A percentile compares a stretch with the other conserved stretches of the same genome.
Conservation (phyloP, 2,113 vertebrate species). For the Syrmaticus mikado region DNA sequence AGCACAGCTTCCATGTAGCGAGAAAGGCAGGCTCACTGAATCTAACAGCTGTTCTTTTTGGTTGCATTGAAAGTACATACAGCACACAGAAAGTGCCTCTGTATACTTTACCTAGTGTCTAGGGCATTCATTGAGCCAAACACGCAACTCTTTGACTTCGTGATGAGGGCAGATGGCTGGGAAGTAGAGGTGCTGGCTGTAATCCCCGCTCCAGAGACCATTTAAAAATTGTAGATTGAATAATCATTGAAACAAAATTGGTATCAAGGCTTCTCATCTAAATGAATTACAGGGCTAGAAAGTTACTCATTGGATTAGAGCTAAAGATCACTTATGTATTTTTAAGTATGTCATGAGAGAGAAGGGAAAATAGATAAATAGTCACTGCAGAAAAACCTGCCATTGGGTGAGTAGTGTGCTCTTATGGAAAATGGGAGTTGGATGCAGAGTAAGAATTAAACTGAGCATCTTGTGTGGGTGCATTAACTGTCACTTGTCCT, state of each 20-base stretch:
- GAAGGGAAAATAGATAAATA: background rate
- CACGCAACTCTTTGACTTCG: background rate
- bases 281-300: background rate
- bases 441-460: background rate
- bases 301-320: background rate
- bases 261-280: background rate
- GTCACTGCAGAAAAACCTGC: background rate
- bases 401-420: background rate
- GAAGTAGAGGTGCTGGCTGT: background rate
- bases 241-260: conserved; percentile 33
- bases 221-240: conserved; percentile 37
- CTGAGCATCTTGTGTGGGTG: background rate
- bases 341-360: background rate
- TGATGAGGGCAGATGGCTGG: background rate
- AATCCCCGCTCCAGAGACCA: background rate
- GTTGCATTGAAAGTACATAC: background rate
- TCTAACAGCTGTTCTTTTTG: background rate
- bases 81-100: background rate
- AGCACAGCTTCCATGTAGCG: rapidly evolving
- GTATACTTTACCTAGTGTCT: background rate
- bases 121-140: background rate
- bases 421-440: background rate
- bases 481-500: background rate
- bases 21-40: background rate
- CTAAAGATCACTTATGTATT: background rate